These are phyloP conservation scores for Drosophila hamatofila DNA, from an alignment of 2,888 invertebrate genomes.

Conservation along the genomic window DNA sequence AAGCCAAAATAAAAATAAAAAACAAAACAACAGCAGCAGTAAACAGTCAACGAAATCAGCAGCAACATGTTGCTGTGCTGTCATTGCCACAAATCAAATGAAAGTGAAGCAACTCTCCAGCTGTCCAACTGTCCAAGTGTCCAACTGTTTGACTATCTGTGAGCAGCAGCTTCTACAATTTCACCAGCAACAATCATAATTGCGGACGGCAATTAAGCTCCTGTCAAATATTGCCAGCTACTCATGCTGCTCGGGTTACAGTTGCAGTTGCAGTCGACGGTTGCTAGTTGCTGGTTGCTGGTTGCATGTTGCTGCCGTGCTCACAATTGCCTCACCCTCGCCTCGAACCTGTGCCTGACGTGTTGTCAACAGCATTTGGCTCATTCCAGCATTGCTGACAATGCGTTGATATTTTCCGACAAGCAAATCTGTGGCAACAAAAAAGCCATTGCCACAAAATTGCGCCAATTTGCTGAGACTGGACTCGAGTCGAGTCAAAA, in stretches of 20 bases:
- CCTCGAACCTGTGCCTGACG: constrained; percentile 42
- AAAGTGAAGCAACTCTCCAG: constrained; percentile 66
- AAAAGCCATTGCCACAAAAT: constrained; percentile 53
- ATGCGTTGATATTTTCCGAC: constrained; percentile 82
- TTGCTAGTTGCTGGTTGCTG: constrained; percentile 50
- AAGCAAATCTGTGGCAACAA: constrained; percentile 70
- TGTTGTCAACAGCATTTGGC: constrained; percentile 68
- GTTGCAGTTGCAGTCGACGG: constrained; percentile 66
- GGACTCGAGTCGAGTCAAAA: constrained; percentile 9
- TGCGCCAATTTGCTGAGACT: constrained; percentile 70
- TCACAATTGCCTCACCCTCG: constrained; percentile 39
- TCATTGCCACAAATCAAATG: constrained; percentile 69
- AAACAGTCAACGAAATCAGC: constrained; percentile 46
- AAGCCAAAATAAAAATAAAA: constrained; percentile 42
- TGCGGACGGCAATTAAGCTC: constrained; percentile 78
- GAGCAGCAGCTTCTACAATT: constrained; percentile 63
- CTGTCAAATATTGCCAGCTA: constrained; percentile 73
- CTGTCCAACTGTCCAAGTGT: constrained; percentile 21
- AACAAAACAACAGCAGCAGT: constrained; percentile 18
- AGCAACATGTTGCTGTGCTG: constrained; percentile 50
- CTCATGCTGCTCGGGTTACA: constrained; percentile 74
- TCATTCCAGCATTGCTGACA: constrained; percentile 63
- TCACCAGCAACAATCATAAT: constrained; percentile 73
- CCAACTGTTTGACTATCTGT: constrained; percentile 12
- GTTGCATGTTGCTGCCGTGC: constrained; percentile 52